phyloP scores from a whole-genome alignment of 2,888 invertebrate genomes.

The Cerastis leucographa region DNA sequence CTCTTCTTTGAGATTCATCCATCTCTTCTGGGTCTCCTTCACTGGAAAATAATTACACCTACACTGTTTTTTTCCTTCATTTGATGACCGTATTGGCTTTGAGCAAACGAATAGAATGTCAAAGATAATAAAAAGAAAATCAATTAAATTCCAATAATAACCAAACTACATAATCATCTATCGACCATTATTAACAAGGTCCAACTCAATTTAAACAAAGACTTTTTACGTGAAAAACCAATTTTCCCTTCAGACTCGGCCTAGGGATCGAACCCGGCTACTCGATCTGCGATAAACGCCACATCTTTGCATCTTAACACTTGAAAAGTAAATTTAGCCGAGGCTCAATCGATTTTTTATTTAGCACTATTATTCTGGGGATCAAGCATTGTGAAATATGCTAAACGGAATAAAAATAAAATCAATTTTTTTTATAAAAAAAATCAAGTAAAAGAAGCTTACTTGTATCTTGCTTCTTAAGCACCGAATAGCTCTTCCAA shows the following conservation, averaged over 20 bases:
- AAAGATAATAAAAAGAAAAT: too few relatives aligned
- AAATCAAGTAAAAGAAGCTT: neutral
- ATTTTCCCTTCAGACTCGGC: neutral
- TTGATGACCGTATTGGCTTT: too few relatives aligned
- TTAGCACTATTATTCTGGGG: neutral
- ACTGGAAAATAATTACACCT: neutral
- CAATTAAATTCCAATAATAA: too few relatives aligned
- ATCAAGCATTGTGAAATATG: neutral
- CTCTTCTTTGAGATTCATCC: neutral
- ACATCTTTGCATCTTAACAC: neutral
- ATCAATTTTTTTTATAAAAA: neutral
- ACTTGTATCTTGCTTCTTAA: neutral
- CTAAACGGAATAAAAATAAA: neutral
- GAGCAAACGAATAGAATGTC: too few relatives aligned
- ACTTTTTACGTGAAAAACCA: neutral
- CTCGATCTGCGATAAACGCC: neutral
- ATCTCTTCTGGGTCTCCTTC: neutral
- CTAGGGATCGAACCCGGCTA: slow-evolving; percentile 32
- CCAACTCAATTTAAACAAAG: neutral
- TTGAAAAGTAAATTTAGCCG: neutral
- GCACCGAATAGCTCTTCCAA: neutral
- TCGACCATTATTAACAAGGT: neutral
- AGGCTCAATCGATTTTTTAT: neutral
- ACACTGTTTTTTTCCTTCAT: neutral
- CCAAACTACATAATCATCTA: neutral